A percentile compares a stretch with the other conserved stretches of the same genome.
Conservation (phyloP, 2,888 invertebrate species). For the Oligia strigilis region DNA sequence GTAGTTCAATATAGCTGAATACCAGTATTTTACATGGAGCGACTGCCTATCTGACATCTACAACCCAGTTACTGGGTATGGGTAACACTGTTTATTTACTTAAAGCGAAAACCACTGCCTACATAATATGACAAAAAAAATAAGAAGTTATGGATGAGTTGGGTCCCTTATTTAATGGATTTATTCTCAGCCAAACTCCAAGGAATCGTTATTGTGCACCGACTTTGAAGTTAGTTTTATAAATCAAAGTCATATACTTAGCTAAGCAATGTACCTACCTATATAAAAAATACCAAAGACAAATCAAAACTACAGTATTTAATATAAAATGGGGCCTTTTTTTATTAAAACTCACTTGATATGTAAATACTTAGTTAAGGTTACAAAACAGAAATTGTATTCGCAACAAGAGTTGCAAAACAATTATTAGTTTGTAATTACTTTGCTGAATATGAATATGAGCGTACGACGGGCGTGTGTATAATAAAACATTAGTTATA, state of each 20-base stretch:
- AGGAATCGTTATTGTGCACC: neutral
- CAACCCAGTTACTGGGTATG: no score
- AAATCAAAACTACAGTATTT: neutral
- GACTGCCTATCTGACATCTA: no score
- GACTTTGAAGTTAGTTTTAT: neutral
- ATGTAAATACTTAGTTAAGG: constrained; percentile 20
- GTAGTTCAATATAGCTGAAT: no score
- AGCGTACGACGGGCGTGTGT: constrained; percentile 1
- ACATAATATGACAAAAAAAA: neutral
- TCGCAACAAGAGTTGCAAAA: constrained; percentile 46
- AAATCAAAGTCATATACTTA: neutral
- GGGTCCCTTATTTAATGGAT: neutral
- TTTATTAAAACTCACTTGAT: constrained; percentile 42
- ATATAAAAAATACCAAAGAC: neutral
- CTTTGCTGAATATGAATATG: constrained; percentile 38
- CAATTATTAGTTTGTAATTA: constrained; percentile 59
- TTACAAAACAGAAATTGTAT: constrained; percentile 51
- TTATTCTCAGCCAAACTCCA: neutral
- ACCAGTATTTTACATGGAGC: no score
- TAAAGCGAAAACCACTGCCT: neutral
- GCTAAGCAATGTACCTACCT: neutral
- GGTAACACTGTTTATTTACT: neutral
- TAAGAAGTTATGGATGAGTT: neutral
- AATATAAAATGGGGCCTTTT: constrained; percentile 10
- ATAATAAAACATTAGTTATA: constrained; percentile 18